Percentiles rank a stretch among this genome's conserved stretches.
Conservation (phyloP, 2,113 vertebrate genomes). For the Lasiurus cinereus region DNA sequence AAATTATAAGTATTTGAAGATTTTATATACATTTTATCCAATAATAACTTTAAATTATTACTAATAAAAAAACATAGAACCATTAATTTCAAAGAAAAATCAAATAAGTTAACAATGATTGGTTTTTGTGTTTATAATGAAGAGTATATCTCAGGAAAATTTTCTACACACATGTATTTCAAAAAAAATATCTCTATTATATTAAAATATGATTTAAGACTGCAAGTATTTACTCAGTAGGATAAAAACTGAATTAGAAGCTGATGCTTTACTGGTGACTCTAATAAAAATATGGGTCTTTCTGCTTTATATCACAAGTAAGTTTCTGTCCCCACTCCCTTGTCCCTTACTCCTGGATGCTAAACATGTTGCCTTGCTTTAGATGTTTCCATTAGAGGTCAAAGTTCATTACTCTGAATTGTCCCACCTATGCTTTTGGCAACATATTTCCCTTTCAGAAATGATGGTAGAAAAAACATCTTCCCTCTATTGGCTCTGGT, state of each 20-base stretch:
- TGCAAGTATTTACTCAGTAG: neutral
- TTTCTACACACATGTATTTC: neutral
- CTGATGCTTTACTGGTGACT: neutral
- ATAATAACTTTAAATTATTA: slow-evolving; percentile 51
- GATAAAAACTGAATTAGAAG: neutral
- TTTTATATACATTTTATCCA: neutral
- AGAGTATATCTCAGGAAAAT: neutral
- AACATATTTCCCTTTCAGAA: neutral
- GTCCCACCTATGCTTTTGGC: neutral
- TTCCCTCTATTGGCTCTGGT: neutral
- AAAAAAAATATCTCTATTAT: slow-evolving; percentile 9
- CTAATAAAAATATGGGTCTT: neutral
- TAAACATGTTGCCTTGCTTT: neutral
- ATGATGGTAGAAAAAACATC: neutral
- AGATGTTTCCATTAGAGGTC: neutral
- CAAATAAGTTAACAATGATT: neutral
- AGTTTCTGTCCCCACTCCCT: neutral
- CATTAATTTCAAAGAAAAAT: slow-evolving; percentile 48
- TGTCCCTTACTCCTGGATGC: neutral
- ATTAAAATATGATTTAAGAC: slow-evolving; percentile 34
- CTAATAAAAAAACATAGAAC: slow-evolving; percentile 4
- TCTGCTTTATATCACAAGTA: neutral
- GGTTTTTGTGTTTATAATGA: neutral
- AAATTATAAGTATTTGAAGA: slow-evolving; percentile 51
- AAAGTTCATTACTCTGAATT: neutral